These are phyloP conservation scores for Pangasius mekongensis DNA, from an alignment of 2,797 vertebrate genomes.

Conservation along the genomic window DNA sequence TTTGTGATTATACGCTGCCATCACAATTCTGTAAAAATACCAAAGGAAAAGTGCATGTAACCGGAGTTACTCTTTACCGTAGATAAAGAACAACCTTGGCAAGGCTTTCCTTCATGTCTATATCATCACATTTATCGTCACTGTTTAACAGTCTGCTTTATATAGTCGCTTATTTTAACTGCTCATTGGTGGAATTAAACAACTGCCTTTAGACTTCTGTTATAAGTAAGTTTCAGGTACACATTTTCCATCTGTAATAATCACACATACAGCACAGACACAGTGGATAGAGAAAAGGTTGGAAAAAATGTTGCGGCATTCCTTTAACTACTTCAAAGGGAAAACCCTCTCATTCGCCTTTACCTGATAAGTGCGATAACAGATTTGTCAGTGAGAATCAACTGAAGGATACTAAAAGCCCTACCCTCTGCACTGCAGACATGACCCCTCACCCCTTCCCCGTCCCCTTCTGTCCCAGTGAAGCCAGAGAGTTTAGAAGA, in stretches of 20 bases:
- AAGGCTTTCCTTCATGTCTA: background rate
- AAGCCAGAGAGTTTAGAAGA: slow-evolving; percentile 36
- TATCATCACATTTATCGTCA: background rate
- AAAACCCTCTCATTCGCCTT: background rate
- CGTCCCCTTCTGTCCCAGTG: background rate
- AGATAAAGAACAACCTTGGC: background rate
- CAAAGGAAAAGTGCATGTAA: background rate
- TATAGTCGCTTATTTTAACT: too few relatives aligned
- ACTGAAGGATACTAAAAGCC: slow-evolving; percentile 5
- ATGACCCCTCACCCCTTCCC: background rate
- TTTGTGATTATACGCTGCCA: too few relatives aligned
- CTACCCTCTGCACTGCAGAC: slow-evolving; percentile 5
- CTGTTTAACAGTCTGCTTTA: background rate
- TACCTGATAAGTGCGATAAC: background rate
- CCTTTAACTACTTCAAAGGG: background rate
- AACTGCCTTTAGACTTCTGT: background rate
- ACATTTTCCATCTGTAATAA: background rate
- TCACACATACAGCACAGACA: background rate
- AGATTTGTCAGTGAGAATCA: background rate
- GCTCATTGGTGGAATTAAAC: background rate
- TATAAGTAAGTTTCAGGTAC: background rate
- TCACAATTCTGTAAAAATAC: background rate
- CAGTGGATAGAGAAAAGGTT: background rate
- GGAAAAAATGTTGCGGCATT: background rate
- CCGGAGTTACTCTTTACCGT: background rate